These are phyloP conservation scores for Drosophila ananassae DNA, from an alignment of 1,140 invertebrate species.

Conservation along the genomic window DNA sequence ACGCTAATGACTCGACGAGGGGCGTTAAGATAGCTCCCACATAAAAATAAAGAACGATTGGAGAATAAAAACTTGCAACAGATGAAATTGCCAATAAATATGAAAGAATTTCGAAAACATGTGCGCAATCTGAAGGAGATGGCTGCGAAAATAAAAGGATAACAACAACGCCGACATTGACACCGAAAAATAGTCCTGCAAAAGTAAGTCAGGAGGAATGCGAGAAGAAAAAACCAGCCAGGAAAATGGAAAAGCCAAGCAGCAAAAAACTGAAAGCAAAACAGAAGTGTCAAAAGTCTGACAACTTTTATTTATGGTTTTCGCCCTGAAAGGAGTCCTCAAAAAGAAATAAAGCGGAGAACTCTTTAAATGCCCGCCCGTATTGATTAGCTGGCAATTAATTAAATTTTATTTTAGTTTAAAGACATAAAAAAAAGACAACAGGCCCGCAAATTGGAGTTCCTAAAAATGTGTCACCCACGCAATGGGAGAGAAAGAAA, in stretches of 20 bases:
- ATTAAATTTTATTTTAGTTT: slow-evolving; percentile 72
- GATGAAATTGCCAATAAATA: slow-evolving; percentile 49
- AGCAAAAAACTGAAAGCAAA: slow-evolving; percentile 13
- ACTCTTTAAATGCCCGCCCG: slow-evolving; percentile 14
- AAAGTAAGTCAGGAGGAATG: slow-evolving; percentile 64
- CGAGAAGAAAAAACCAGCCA: slow-evolving; percentile 16
- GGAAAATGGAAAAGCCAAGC: slow-evolving; percentile 12
- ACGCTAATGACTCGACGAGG: slow-evolving; percentile 9
- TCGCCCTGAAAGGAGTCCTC: slow-evolving; percentile 7
- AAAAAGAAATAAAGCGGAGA: slow-evolving; percentile 20
- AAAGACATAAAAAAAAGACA: slow-evolving; percentile 40
- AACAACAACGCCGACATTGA: slow-evolving; percentile 59
- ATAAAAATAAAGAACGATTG: slow-evolving; percentile 20
- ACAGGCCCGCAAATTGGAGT: slow-evolving; percentile 40
- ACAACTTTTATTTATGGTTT: not conserved
- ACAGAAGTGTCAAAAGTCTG: slow-evolving; percentile 27
- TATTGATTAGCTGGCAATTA: slow-evolving; percentile 69
- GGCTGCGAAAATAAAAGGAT: slow-evolving; percentile 8
- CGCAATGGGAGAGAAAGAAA: slow-evolving; percentile 34
- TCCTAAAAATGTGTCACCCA: slow-evolving; percentile 54
- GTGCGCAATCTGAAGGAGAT: slow-evolving; percentile 15
- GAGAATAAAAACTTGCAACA: slow-evolving; percentile 44
- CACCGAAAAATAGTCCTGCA: slow-evolving; percentile 50
- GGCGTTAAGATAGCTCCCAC: slow-evolving; percentile 29
- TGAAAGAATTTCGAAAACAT: slow-evolving; percentile 40